Percentiles rank a stretch among this genome's conserved stretches.
These are phyloP conservation scores for Cynaeus angustus DNA, from an alignment of 2,888 invertebrate species.

Conservation along the genomic window DNA sequence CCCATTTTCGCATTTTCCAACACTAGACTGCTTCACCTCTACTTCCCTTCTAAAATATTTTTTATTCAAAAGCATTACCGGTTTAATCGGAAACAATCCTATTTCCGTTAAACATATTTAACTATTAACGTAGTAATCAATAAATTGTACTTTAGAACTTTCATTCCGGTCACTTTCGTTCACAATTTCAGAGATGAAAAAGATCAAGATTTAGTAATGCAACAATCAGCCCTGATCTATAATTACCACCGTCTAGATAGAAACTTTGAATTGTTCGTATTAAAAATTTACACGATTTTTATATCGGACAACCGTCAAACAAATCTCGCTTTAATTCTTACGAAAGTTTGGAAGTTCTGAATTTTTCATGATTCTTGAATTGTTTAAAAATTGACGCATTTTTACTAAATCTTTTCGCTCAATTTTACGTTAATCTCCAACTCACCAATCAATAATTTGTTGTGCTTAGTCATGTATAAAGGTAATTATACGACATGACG, in stretches of 20 bases:
- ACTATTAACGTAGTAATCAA: constrained; percentile 17
- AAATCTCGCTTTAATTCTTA: too few species aligned
- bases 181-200: too few species aligned
- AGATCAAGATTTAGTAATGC: too few species aligned
- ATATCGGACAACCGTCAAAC: too few species aligned
- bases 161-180: constrained; percentile 4
- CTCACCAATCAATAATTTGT: constrained; percentile 24
- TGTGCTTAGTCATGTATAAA: constrained; percentile 34
- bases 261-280: too few species aligned
- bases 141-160: constrained; percentile 23
- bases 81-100: constrained; percentile 34
- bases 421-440: not conserved
- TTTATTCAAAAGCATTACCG: constrained; percentile 28
- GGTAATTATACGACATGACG: constrained; percentile 32
- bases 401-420: not conserved
- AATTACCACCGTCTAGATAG: too few species aligned
- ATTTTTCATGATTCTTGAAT: not conserved
- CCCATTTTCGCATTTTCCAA: not conserved
- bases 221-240: too few species aligned
- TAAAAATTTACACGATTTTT: too few species aligned
- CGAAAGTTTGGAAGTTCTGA: too few species aligned
- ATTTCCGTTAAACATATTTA: constrained; percentile 27
- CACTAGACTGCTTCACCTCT: not conserved
- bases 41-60: constrained; percentile 35
- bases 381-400: not conserved